Percentiles rank a stretch among this genome's conserved stretches.
Evolutionary conservation across 2,113 vertebrate species (phyloP).

Genomic region (Eclectus roratus): DNA sequence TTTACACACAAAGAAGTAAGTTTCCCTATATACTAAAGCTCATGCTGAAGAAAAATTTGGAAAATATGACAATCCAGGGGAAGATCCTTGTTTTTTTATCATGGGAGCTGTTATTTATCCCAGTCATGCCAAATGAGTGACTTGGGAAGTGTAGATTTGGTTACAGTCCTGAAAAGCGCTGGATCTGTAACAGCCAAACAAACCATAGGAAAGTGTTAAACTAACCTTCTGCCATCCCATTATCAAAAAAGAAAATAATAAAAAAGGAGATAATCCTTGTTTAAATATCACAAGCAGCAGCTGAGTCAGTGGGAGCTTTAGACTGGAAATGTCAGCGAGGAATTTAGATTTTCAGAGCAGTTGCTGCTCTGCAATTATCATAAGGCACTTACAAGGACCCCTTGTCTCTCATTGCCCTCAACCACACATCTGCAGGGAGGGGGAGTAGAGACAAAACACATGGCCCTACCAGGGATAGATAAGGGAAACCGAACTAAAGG

Average conservation of each 20-base stretch:
- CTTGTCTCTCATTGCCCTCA: not conserved
- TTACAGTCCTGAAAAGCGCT: not conserved
- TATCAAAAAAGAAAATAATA: conserved; percentile 63
- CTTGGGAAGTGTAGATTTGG: not conserved
- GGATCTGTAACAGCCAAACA: not conserved
- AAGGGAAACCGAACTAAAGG: not conserved
- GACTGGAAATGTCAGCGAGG: conserved; percentile 80
- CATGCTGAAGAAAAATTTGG: not conserved
- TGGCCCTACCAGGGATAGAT: not conserved
- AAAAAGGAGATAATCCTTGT: conserved; percentile 69
- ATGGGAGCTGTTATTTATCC: not conserved
- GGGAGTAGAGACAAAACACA: not conserved
- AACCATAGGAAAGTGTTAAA: conserved; percentile 68
- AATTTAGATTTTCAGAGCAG: conserved; percentile 70
- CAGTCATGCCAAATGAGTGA: not conserved
- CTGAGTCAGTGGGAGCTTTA: conserved; percentile 50
- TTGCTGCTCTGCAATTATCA: conserved; percentile 69
- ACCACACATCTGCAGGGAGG: not conserved
- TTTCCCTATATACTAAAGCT: not conserved
- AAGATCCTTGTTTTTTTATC: not conserved
- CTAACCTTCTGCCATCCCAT: conserved; percentile 41
- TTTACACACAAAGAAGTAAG: not conserved
- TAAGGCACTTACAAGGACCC: conserved; percentile 50
- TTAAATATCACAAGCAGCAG: conserved; percentile 74
- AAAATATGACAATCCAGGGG: not conserved